These are phyloP conservation scores for Epinotia demarniana DNA, from an alignment of 2,888 invertebrate genomes.

Conservation along the genomic window DNA sequence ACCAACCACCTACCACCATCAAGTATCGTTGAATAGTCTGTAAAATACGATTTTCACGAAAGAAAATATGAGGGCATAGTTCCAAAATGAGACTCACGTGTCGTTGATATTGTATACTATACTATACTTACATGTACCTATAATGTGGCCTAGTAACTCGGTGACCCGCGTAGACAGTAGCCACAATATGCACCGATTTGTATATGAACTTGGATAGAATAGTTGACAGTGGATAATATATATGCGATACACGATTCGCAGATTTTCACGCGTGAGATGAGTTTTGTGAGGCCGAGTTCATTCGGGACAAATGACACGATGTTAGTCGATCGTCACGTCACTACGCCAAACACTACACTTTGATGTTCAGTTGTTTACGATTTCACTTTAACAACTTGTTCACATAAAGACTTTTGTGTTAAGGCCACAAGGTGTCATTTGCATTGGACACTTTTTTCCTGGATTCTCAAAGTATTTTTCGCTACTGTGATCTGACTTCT, in stretches of 20 bases:
- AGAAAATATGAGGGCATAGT: no score
- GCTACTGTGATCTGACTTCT: not conserved
- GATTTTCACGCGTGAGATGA: slow-evolving; percentile 18
- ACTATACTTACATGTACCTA: not conserved
- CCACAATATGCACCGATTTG: not conserved
- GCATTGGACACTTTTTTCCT: not conserved
- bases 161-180: not conserved
- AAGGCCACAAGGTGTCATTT: not conserved
- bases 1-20: no score
- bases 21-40: no score
- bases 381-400: not conserved
- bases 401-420: not conserved
- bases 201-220: slow-evolving; percentile 5
- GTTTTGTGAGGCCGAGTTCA: slow-evolving; percentile 13
- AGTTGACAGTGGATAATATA: slow-evolving; percentile 15
- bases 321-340: not conserved
- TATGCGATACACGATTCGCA: slow-evolving; percentile 15
- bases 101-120: not conserved
- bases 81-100: no score
- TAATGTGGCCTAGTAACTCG: slow-evolving; percentile 3
- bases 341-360: not conserved
- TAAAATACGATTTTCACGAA: no score
- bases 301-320: not conserved
- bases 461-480: not conserved
- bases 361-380: not conserved